A percentile compares a stretch with the other conserved stretches of the same genome.
Evolutionary conservation across 92 coral and sea anemone genomes (phyloP).

Genomic region (Plumapathes pennacea): DNA sequence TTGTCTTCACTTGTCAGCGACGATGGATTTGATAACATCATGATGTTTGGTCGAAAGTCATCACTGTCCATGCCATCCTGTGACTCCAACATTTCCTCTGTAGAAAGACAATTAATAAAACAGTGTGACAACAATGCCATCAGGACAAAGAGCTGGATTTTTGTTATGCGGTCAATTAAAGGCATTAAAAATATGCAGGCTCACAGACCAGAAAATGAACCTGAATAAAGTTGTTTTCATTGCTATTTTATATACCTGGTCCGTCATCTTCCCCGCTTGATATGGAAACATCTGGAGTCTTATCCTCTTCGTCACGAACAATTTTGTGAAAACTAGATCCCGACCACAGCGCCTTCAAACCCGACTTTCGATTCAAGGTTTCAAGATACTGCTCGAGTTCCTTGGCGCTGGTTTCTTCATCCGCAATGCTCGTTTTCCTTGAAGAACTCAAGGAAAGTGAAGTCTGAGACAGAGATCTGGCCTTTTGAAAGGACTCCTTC

Average conservation of each 20-base stretch:
- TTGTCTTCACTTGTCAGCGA: slow-evolving; percentile 46
- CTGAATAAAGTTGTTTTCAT: too few relatives aligned
- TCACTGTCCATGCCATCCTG: slow-evolving; percentile 55
- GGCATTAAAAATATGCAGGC: neutral
- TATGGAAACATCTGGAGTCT: slow-evolving; percentile 93
- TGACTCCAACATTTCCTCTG: slow-evolving; percentile 17
- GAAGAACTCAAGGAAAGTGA: slow-evolving; percentile 26
- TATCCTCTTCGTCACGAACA: slow-evolving; percentile 80
- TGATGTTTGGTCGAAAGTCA: slow-evolving; percentile 85
- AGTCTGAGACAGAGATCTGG: slow-evolving; percentile 64
- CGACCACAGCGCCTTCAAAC: slow-evolving; percentile 76
- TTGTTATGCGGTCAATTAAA: too few relatives aligned
- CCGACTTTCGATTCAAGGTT: slow-evolving; percentile 84
- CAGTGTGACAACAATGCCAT: too few relatives aligned
- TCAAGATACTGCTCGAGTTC: slow-evolving; percentile 80
- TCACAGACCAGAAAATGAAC: too few relatives aligned
- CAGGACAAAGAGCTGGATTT: neutral
- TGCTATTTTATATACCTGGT: slow-evolving; percentile 44
- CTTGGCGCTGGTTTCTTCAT: slow-evolving; percentile 71
- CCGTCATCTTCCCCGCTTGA: slow-evolving; percentile 69
- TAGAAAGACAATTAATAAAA: neutral
- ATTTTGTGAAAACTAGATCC: slow-evolving; percentile 74
- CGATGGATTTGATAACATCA: slow-evolving; percentile 65
- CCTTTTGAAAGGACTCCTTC: slow-evolving; percentile 78
- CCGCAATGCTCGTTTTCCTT: slow-evolving; percentile 63